A percentile compares a stretch with the other conserved stretches of the same genome.
These are phyloP conservation scores for Neopipo cinnamomea DNA, from an alignment of 2,113 vertebrate species.

Conservation along the genomic window DNA sequence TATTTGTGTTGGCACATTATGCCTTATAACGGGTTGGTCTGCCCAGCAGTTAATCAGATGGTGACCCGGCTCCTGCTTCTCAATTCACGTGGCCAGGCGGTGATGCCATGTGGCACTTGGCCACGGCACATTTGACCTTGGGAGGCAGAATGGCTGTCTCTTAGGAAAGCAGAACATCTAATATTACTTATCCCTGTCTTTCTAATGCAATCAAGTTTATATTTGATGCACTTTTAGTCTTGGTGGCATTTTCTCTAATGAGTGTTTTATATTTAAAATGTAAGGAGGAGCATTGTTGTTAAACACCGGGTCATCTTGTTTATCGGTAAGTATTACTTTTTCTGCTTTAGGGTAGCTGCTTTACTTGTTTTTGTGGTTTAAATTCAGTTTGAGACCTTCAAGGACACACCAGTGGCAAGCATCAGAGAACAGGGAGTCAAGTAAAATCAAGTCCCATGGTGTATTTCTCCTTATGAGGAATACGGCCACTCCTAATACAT, in stretches of 20 bases:
- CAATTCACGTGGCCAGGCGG: background rate
- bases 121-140: conserved; percentile 7
- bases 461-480: background rate
- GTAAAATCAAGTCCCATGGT: background rate
- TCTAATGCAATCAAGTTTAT: background rate
- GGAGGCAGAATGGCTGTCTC: background rate
- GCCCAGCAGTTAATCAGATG: background rate
- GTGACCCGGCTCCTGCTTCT: background rate
- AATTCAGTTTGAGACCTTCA: background rate
- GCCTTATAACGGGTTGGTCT: background rate
- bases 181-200: background rate
- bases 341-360: background rate
- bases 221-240: background rate
- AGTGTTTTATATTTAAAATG: background rate
- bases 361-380: background rate
- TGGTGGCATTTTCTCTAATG: background rate
- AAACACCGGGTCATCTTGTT: background rate
- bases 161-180: background rate
- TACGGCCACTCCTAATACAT: background rate
- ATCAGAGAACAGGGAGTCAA: background rate
- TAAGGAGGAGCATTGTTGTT: background rate
- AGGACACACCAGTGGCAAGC: background rate
- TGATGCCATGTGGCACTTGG: background rate
- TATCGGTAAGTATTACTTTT: background rate
- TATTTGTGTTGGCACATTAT: background rate